Base-by-base conservation (phyloP, 2,113 vertebrate genomes). In the Bos javanicus region DNA sequence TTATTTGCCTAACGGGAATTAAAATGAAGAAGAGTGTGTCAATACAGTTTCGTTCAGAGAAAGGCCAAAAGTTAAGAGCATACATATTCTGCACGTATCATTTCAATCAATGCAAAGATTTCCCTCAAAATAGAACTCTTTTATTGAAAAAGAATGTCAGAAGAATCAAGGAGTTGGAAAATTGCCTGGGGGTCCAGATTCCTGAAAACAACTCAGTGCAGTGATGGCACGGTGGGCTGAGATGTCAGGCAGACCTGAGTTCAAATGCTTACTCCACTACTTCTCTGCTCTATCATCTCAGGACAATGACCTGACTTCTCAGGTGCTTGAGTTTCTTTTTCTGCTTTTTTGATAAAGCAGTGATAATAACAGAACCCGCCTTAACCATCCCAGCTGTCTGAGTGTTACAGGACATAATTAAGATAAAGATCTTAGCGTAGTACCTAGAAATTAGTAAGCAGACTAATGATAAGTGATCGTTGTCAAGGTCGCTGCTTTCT, bases 51-150 rank as follows among this genome's bases (percentile, higher is more conserved):
- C 81, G 23, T 91, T 88, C 90, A 93, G 84, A 83, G 93, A 93
- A 93, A 91, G 57, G n/a, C 92, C 92, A 60, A 11, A 78, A 78
- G 52, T 74, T 52, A 97, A 50, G 54, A 76, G 81, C 25, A 92
- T 48, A 90, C 33, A 84, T 86, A 97, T 56, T 54, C 23, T 46
- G 64, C 82, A 52, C 13, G 2, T 46, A 62, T 52, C 15, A 8
- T 50, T 95, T 97, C 96, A 43, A 85, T 94, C 91, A 88, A 4
- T 13, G 91, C 60, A 81, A 98, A 96, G 21, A 57, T 56, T 94
- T 57, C 85, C 89, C 92, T 97, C 83, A 81, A 98, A 97, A 96
- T 57, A 89, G 17, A 23, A 98, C 93, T 98, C 96, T 96, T 97
- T 94, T 71, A 81, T 91, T 54, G 80, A 78, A 96, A 93, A 98